Evolutionary conservation across 2,113 vertebrate genomes (phyloP).

Genomic region (Pelobates fuscus): DNA sequence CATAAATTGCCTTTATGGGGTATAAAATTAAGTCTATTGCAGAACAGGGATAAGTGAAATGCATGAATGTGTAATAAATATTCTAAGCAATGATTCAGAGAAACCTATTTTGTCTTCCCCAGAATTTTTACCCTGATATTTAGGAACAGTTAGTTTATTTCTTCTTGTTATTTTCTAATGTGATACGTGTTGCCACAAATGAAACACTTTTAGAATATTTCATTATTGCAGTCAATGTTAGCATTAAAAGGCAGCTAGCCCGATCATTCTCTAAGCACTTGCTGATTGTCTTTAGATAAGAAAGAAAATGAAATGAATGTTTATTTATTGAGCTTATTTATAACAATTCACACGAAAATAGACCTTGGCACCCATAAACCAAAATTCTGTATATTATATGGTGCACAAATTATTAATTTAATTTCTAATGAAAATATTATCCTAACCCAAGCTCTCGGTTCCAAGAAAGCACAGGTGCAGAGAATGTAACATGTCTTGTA

Average conservation of each 20-base stretch:
- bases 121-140: conserved; percentile 29
- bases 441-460: background rate
- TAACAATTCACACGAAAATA: conserved; percentile 5
- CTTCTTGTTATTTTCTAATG: conserved; percentile 18
- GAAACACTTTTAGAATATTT: conserved; percentile 13
- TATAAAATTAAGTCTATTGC: conserved; percentile 85
- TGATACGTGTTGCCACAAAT: conserved; percentile 26
- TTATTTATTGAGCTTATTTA: background rate
- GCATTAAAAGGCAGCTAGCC: conserved; percentile 3
- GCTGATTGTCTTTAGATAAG: conserved; percentile 12
- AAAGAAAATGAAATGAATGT: background rate
- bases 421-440: background rate
- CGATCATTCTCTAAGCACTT: background rate
- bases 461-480: background rate
- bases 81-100: conserved; percentile 75
- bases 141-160: conserved; percentile 31
- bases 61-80: conserved; percentile 78
- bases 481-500: background rate
- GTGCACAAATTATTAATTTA: background rate
- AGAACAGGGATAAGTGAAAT: conserved; percentile 80
- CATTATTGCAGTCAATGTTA: conserved; percentile 4
- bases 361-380: background rate
- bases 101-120: conserved; percentile 56
- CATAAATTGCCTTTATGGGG: conserved; percentile 85
- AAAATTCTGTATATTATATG: background rate